Evolutionary conservation across 2,113 vertebrate species (phyloP), one percentile per base, ranked within the genome.

Genomic region (Lontra canadensis): DNA sequence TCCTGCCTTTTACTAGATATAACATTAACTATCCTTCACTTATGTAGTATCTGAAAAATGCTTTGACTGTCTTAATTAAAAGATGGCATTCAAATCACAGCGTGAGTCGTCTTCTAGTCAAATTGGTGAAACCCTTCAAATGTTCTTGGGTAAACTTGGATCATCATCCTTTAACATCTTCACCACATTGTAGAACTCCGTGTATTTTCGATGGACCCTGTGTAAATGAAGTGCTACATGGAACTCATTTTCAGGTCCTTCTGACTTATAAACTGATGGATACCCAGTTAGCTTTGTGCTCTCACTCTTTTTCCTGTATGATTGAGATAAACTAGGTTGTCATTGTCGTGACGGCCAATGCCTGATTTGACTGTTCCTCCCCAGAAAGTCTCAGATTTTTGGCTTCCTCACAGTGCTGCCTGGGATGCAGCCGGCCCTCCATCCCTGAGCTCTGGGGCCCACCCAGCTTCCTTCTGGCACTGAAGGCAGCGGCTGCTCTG

Each of bases 381-480:
- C 85, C 65, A 94, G 90, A 88, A 95, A 94, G 59, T 47, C 95
- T 82, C 69, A 23, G 17, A 21, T 85, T 92, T 96, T 96, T 97
- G 84, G 95, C 96, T 94, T 71, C 88, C 69, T 96, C 88, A 4
- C 87, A 81, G 88, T 31, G 78, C 95, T 96, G 92, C 95, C 91
- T 85, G 21, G 88, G 90, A 67, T 93, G 90, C 92, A 96, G 90
- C 93, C 47, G 88, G 97, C 94, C 94, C 93, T 94, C 92, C 73
- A 44, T 93, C 88, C 89, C 92, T 4, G 49, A 55, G 55, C 94
- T 83, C 95, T 17, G 31, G 90, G 92, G 93, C 97, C 97, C 96
- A 97, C 97, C 97, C 97, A 97, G 94, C 93, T 98, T 97, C 97
- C 97, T 98, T 97, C 96, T 98, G 97, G 97, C 97, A 96, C 82